Base-by-base conservation (phyloP, 2,113 vertebrate genomes). In the Gavialis gangeticus region DNA sequence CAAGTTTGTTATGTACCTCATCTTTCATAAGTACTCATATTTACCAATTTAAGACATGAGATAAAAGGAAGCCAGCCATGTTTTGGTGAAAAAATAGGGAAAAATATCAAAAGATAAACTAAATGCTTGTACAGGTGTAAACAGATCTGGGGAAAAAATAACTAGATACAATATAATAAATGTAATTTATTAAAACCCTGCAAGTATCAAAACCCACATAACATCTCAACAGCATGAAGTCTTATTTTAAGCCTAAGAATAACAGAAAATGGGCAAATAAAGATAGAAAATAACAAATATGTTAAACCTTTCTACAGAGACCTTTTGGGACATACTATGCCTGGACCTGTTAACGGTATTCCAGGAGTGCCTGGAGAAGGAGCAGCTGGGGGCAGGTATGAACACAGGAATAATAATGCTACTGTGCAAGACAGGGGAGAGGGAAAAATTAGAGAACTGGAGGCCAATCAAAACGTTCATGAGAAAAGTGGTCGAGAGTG, bases 191-290 rank as follows among this genome's bases (percentile, higher is more conserved):
- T 79, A 86, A 92, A 97, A 97, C 86, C 80, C 5, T 90, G 94
- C 84, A 96, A 96, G 96, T 95, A 95, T 30, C 86, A 85, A 97
- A 93, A 87, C 93, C 79, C 84, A 79, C 89, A 6, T 83, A 93
- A 96, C 59, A 84, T 76, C 86, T 94, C 89, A 94, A 84, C 13
- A 96, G 83, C 58, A 90, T n/a, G 85, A 86, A 69, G 56, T 96
- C 90, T 94, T 96, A 88, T 89, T 71, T 89, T 69, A 75, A 85
- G 79, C 82, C 90, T 57, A 89, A 75, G 89, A 79, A 78, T 55
- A 93, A 59, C 37, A 93, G 58, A 79, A 5, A 95, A 92, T 89
- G 56, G 28, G 88, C 91, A 87, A 95, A 71, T 13, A 73, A 93
- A 95, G 56, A 54, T 89, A 90, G 64, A 88, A 90, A 90, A n/a